These are phyloP conservation scores for Carassius carassius DNA, from an alignment of 2,113 vertebrate species.

Conservation along the genomic window DNA sequence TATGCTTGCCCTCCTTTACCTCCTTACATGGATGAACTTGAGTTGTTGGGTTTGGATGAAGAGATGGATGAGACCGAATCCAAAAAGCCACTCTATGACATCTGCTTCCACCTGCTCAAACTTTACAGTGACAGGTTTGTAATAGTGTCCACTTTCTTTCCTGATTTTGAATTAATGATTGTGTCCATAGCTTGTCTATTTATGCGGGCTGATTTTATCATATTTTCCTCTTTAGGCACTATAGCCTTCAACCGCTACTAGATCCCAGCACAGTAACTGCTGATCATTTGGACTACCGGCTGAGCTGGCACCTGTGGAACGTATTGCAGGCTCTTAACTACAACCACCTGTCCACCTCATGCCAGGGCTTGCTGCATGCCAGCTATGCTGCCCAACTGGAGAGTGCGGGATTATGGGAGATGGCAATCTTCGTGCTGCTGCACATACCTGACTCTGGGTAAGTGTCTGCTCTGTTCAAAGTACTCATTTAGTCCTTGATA, in stretches of 20 bases:
- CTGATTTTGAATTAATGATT: background rate
- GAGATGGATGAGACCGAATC: conserved; percentile 65
- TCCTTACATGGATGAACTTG: conserved; percentile 81
- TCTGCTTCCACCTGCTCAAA: conserved; percentile 94
- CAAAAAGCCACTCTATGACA: conserved; percentile 79
- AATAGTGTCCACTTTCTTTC: background rate
- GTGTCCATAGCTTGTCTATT: background rate
- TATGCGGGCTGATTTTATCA: background rate
- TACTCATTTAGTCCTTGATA: background rate
- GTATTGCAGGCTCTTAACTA: conserved; percentile 89
- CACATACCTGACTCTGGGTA: conserved; percentile 82
- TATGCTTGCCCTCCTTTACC: conserved; percentile 90
- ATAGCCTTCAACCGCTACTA: conserved; percentile 86
- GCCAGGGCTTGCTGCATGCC: conserved; percentile 82
- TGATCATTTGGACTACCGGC: conserved; percentile 87
- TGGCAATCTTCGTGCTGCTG: conserved; percentile 88
- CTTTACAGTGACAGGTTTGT: conserved; percentile 92
- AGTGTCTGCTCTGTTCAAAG: conserved; percentile 45
- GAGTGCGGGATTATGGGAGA: conserved; percentile 88
- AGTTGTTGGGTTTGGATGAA: conserved; percentile 59
- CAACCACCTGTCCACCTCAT: conserved; percentile 78
- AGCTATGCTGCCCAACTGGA: conserved; percentile 93
- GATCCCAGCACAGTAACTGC: conserved; percentile 86
- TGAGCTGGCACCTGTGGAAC: conserved; percentile 96
- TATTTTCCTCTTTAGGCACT: conserved; percentile 73